A percentile compares a stretch with the other conserved stretches of the same genome.
Conservation (phyloP, 2,113 vertebrate species). For the Sinocyclocheilus anophthalmus region DNA sequence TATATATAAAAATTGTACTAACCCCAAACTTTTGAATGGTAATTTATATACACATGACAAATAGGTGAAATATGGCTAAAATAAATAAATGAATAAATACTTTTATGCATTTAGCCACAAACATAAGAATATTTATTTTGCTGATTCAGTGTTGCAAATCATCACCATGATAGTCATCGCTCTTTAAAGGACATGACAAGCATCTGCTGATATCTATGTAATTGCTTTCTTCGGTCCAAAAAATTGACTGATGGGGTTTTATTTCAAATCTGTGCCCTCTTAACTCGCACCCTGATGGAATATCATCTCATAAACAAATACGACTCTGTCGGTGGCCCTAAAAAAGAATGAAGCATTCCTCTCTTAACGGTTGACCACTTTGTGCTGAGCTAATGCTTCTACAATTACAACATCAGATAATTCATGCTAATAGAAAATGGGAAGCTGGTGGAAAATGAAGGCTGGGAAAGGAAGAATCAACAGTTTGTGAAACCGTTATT, state of each 20-base stretch:
- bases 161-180: background rate
- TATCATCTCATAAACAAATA: slow-evolving; percentile 19
- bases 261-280: slow-evolving; percentile 16
- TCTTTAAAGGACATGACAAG: background rate
- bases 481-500: slow-evolving; percentile 43
- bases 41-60: too few species aligned
- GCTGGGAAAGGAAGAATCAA: slow-evolving; percentile 41
- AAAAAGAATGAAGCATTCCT: slow-evolving; percentile 10
- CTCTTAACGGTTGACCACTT: slow-evolving; percentile 35
- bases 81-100: background rate
- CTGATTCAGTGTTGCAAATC: background rate
- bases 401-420: slow-evolving; percentile 54
- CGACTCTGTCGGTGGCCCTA: background rate
- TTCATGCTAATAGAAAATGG: slow-evolving; percentile 47
- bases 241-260: background rate
- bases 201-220: background rate
- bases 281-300: slow-evolving; percentile 14
- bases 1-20: too few species aligned
- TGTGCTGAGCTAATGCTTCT: slow-evolving; percentile 48
- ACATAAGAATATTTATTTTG: background rate
- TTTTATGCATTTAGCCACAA: background rate
- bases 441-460: slow-evolving; percentile 34
- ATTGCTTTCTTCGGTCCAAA: slow-evolving; percentile 4
- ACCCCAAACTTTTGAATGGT: too few species aligned
- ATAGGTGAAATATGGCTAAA: background rate